A percentile compares a stretch with the other conserved stretches of the same genome.
Conservation (phyloP, 2,797 vertebrate species). For the Enteromius viviparus region DNA sequence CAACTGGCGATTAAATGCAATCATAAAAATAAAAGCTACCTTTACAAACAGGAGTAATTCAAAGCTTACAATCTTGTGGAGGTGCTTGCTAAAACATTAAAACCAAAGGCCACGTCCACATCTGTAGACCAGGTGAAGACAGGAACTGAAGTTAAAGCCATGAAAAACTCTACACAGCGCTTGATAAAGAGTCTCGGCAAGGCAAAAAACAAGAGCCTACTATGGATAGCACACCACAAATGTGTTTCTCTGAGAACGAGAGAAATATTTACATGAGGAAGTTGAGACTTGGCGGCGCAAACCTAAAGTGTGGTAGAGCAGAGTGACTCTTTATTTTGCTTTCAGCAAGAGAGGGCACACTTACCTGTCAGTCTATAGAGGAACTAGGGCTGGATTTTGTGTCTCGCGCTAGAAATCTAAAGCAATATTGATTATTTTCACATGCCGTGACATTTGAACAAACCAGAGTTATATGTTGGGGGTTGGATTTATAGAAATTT, state of each 20-base stretch:
- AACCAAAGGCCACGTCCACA: slow-evolving; percentile 51
- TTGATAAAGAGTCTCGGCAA: slow-evolving; percentile 20
- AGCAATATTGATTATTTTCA: background rate
- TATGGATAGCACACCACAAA: slow-evolving; percentile 19
- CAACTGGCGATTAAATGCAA: background rate
- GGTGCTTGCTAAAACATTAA: slow-evolving; percentile 17
- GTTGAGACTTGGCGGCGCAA: slow-evolving; percentile 32
- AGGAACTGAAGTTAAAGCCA: slow-evolving; percentile 51
- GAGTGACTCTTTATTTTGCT: slow-evolving; percentile 30
- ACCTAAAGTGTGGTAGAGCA: slow-evolving; percentile 24
- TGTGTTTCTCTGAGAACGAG: slow-evolving; percentile 30
- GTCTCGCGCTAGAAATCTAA: background rate
- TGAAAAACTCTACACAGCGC: slow-evolving; percentile 45
- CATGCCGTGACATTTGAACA: background rate
- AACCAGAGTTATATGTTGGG: background rate
- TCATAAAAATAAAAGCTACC: slow-evolving; percentile 6
- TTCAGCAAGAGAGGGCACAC: slow-evolving; percentile 18
- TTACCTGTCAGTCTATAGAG: background rate
- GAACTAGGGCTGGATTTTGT: background rate
- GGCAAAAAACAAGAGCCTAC: slow-evolving; percentile 35
- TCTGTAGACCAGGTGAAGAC: slow-evolving; percentile 67
- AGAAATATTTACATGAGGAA: slow-evolving; percentile 55
- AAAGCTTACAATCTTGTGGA: background rate
- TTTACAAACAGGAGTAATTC: background rate
- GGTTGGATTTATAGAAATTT: background rate